A percentile compares a stretch with the other conserved stretches of the same genome.
These are phyloP conservation scores for Calephelis nemesis DNA, from an alignment of 1,140 invertebrate species.

Conservation along the genomic window DNA sequence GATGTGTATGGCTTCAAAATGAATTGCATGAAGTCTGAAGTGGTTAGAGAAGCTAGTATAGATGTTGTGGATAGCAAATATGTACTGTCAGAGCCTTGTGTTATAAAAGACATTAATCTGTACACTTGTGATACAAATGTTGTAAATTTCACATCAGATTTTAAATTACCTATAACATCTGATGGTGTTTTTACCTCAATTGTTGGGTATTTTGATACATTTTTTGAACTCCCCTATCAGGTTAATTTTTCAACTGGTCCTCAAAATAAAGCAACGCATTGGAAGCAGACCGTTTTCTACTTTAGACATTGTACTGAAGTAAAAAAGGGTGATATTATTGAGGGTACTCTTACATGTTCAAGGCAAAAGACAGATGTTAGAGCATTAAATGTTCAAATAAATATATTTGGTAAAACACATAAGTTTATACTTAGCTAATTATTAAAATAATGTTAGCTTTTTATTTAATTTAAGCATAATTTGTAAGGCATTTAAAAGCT, in stretches of 20 bases:
- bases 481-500: not conserved
- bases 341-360: conserved; percentile 82
- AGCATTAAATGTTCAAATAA: conserved; percentile 63
- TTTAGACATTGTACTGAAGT: conserved; percentile 86
- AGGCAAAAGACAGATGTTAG: conserved; percentile 69
- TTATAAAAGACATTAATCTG: conserved; percentile 88
- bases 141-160: conserved; percentile 89
- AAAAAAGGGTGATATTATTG: conserved; percentile 86
- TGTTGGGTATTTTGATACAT: conserved; percentile 96
- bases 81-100: conserved; percentile 86
- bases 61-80: conserved; percentile 89
- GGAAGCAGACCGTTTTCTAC: conserved; percentile 97
- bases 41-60: conserved; percentile 93
- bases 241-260: conserved; percentile 88
- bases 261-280: conserved; percentile 90
- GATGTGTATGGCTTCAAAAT: conserved; percentile 99
- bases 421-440: conserved; percentile 72
- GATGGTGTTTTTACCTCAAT: conserved; percentile 91
- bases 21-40: conserved; percentile 94
- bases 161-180: conserved; percentile 85
- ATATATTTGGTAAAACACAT: conserved; percentile 72
- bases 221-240: conserved; percentile 87
- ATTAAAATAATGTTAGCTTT: not conserved
- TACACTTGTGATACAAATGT: conserved; percentile 90
- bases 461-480: not conserved